A percentile compares a stretch with the other conserved stretches of the same genome.
Evolutionary conservation across 2,797 vertebrate genomes (phyloP).

Genomic region (Onychomys leucogaster): DNA sequence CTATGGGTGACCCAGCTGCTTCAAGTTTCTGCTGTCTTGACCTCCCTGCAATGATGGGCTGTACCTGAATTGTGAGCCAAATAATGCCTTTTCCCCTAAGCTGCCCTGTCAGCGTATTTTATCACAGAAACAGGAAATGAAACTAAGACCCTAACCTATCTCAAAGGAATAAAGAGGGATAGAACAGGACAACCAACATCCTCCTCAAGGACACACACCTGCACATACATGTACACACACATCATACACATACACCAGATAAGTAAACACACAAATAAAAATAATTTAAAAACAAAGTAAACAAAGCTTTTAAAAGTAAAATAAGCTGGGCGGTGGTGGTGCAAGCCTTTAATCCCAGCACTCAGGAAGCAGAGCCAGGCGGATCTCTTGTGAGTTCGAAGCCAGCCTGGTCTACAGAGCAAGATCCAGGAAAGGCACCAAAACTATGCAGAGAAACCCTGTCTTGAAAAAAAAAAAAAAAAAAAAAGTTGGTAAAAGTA

Average conservation of each 20-base stretch:
- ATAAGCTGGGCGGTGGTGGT: background rate
- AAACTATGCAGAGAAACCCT: no score
- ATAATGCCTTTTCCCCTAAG: background rate
- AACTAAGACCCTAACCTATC: background rate
- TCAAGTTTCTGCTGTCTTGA: background rate
- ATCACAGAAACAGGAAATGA: background rate
- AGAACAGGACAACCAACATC: no score
- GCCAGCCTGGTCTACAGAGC: no score
- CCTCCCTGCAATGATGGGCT: background rate
- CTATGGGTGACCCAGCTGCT: background rate
- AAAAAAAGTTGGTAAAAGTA: background rate
- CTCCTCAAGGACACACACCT: background rate
- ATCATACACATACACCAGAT: background rate
- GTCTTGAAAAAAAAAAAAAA: no score
- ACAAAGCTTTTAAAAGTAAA: background rate
- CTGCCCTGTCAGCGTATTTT: background rate
- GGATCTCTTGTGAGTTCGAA: no score
- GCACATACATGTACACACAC: background rate
- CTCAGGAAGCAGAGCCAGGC: no score
- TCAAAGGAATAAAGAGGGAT: background rate
- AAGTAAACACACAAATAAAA: background rate
- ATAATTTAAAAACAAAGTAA: background rate
- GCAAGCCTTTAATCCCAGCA: no score
- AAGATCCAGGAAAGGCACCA: no score
- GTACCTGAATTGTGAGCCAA: background rate